Base-by-base conservation (phyloP, 2,797 vertebrate species). In the Ctenosaura bakeri region DNA sequence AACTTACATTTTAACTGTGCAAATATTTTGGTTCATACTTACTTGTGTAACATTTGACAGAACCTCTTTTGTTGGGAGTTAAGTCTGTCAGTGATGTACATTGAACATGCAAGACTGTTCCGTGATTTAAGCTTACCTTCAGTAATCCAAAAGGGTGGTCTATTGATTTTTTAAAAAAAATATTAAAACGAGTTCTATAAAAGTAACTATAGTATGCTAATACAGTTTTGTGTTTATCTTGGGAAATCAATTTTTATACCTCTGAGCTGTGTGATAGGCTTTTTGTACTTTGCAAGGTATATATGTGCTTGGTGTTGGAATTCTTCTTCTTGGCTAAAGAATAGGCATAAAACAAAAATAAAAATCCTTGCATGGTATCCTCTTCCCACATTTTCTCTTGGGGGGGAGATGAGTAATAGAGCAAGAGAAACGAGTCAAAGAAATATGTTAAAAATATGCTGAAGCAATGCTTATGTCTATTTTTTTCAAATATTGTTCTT, bases 181-280 rank as follows among this genome's bases (percentile, higher is more conserved):
- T 83, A 89, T 83, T 64, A 89, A 83, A 64, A 56, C 26, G 64
- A 64, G 54, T 89, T 13, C 71, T 89, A 56, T 77, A 50, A 83
- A 32, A 77, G 22, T 76, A 64, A 64, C 54, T 59, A 20, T 76
- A 64, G 59, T 86, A 46, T 87, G 64, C 46, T 87, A 83, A 50
- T 91, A 74, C 66, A 82, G 18, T 82, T 82, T 89, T 83, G 83
- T 76, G 62, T 85, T 93, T 93, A n/a, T 93, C 93, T 90, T 89
- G 89, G 59, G 84, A 88, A 89, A 71, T 56, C 2, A 0, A 79
- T 93, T 94, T 90, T 29, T 93, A 88, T 92, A 29, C 35, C 42
- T 35, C 0, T 92, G 56, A 52, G 80, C 88, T 92, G 32, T 77
- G 26, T 91, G 42, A 52, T 88, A 92, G 56, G 78, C 7, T 5